These are phyloP conservation scores for Sebastes fasciatus DNA, from an alignment of 2,113 vertebrate species.

Conservation along the genomic window DNA sequence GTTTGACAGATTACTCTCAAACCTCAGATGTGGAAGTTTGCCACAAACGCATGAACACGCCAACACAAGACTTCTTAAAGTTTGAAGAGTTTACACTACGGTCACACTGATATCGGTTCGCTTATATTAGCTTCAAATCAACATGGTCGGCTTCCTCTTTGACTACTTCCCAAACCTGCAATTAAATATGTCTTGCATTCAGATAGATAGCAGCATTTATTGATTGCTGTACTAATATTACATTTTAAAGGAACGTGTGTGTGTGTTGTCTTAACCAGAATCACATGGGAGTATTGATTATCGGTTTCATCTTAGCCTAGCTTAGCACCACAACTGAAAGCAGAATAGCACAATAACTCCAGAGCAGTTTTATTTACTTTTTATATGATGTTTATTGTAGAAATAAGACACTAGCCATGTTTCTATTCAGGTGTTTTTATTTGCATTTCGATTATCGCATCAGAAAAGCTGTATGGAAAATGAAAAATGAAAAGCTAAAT, in stretches of 20 bases:
- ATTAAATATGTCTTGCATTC: background rate
- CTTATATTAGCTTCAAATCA: background rate
- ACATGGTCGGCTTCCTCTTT: background rate
- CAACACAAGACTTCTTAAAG: background rate
- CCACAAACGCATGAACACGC: background rate
- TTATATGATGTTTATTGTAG: background rate
- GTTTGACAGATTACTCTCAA: background rate
- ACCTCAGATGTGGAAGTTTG: background rate
- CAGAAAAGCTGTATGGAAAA: no score
- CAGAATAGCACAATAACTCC: background rate
- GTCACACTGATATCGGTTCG: conserved; percentile 52
- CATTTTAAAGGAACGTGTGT: background rate
- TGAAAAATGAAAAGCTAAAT: no score
- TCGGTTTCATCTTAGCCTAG: background rate
- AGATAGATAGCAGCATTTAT: background rate
- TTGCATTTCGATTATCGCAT: no score
- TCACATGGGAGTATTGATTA: background rate
- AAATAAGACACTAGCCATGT: background rate
- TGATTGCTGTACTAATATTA: background rate
- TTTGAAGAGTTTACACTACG: conserved; percentile 53
- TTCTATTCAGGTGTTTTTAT: no score
- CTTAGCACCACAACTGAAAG: background rate
- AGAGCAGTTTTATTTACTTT: background rate
- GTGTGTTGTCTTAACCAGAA: background rate
- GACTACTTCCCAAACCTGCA: background rate